These are phyloP conservation scores for Macrosteles quadrilineatus DNA, from an alignment of 1,140 invertebrate genomes.

Conservation along the genomic window DNA sequence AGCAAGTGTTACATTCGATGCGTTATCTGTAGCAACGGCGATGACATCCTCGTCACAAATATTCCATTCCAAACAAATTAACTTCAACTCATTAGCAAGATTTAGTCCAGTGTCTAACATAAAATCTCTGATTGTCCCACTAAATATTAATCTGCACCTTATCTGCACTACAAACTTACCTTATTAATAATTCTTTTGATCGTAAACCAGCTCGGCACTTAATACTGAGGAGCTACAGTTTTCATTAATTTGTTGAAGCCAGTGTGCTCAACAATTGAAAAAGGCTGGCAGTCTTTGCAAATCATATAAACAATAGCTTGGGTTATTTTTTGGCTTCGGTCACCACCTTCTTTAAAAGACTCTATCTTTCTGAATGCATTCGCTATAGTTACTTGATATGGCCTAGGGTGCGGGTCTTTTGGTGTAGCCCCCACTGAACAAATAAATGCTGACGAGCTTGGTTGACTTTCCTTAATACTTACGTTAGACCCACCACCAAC, in stretches of 20 bases:
- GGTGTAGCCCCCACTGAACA: constrained; percentile 14
- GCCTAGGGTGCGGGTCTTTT: neutral
- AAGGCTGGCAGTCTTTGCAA: constrained; percentile 48
- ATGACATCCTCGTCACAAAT: constrained; percentile 48
- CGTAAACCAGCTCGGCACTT: constrained; percentile 45
- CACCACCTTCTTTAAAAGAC: constrained; percentile 29
- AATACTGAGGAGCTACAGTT: constrained; percentile 46
- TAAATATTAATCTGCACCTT: constrained; percentile 31
- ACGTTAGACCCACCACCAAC: too few relatives aligned
- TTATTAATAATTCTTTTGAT: constrained; percentile 41
- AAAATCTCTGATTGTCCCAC: constrained; percentile 38
- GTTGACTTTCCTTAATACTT: constrained; percentile 5
- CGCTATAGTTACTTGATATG: constrained; percentile 9
- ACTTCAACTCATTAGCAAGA: constrained; percentile 36
- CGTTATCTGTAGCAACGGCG: constrained; percentile 50
- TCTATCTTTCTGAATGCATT: constrained; percentile 24
- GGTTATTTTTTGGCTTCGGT: constrained; percentile 32
- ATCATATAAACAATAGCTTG: constrained; percentile 45
- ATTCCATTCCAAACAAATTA: constrained; percentile 46
- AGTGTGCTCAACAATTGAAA: constrained; percentile 48
- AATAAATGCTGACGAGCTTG: constrained; percentile 11
- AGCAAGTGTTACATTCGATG: constrained; percentile 49
- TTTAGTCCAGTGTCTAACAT: constrained; percentile 41
- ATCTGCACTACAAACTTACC: constrained; percentile 41
- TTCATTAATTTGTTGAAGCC: constrained; percentile 49